Evolutionary conservation across 2,888 invertebrate genomes (phyloP), one percentile per base, ranked within the genome.

Genomic region (Lamellibrachia columna): DNA sequence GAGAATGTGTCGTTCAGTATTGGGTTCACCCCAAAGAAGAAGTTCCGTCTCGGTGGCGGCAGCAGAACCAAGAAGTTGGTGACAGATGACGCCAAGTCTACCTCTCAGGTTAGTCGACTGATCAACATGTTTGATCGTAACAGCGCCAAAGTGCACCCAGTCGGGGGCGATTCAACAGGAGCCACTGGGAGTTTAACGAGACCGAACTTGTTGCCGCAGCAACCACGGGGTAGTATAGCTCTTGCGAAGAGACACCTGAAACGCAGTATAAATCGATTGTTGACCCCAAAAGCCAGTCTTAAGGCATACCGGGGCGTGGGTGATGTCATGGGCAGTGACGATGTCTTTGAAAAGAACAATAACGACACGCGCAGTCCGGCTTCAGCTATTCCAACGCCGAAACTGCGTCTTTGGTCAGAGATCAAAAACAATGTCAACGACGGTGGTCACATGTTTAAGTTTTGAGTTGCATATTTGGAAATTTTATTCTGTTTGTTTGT

Each of bases 1-100:
- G 94, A 95, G 52, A 95, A 95, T 92, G 93, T 95, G 52, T 94
- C 95, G 1, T 96, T 95, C 93, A 95, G 92, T 92, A 94, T 96
- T 75, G 95, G 95, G 28, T 95, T 95, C 94, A 95, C 95, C 53
- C 96, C 96, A 7, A 94, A 93, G 92, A 93, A 93, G 92, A 75
- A 75, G 75, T 75, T 75, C n/a, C 75, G 75, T 22, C 75, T 75
- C 3, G 75, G 75, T n/a, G n/a, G 75, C 75, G n/a, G 75, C 75
- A 75, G 22, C n/a, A 75, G 75, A 22, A 15, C 75, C 75, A 75
- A 75, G 75, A 75, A 22, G 75, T 22, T n/a, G 6, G 75, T 40
- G 40, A 40, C 75, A 22, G n/a, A 22, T n/a, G 75, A 75, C 2
- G 22, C 75, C 11, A 75, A 75, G 75, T n/a, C 75, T 3, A n/a